Evolutionary conservation across 2,113 vertebrate species (phyloP).

Genomic region (Agelaius phoeniceus): DNA sequence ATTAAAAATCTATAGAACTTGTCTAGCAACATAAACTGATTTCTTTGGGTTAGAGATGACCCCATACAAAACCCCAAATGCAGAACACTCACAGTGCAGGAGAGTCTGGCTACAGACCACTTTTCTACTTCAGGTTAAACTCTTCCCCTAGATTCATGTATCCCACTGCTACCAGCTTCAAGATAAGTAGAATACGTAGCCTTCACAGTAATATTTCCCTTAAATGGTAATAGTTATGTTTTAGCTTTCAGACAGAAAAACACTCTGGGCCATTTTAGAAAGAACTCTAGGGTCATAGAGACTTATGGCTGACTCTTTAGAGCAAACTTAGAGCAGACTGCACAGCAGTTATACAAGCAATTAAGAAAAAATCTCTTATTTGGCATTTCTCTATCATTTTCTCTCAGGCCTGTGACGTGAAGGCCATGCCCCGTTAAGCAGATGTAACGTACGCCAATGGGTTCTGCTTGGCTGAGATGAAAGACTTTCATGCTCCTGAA

Average conservation of each 20-base stretch:
- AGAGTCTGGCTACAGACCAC: constrained; percentile 57
- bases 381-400: constrained; percentile 29
- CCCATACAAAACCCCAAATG: constrained; percentile 58
- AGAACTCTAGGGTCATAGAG: not conserved
- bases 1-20: constrained; percentile 54
- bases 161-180: not conserved
- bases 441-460: constrained; percentile 29
- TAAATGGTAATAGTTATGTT: constrained; percentile 40
- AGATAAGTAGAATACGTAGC: constrained; percentile 4
- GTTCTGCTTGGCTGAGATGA: constrained; percentile 35
- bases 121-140: constrained; percentile 45
- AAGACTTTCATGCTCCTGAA: constrained; percentile 32
- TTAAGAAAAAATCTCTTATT: constrained; percentile 10
- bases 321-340: constrained; percentile 39
- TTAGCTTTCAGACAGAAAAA: constrained; percentile 51
- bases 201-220: constrained; percentile 50
- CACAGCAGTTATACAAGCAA: constrained; percentile 32
- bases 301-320: constrained; percentile 30
- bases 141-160: not conserved
- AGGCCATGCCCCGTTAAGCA: constrained; percentile 7
- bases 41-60: constrained; percentile 63
- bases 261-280: not conserved
- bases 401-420: not conserved
- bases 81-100: constrained; percentile 59
- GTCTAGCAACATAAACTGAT: constrained; percentile 56